Conservation (phyloP, 1,140 invertebrate species). For the Zaprionus nigranus region DNA sequence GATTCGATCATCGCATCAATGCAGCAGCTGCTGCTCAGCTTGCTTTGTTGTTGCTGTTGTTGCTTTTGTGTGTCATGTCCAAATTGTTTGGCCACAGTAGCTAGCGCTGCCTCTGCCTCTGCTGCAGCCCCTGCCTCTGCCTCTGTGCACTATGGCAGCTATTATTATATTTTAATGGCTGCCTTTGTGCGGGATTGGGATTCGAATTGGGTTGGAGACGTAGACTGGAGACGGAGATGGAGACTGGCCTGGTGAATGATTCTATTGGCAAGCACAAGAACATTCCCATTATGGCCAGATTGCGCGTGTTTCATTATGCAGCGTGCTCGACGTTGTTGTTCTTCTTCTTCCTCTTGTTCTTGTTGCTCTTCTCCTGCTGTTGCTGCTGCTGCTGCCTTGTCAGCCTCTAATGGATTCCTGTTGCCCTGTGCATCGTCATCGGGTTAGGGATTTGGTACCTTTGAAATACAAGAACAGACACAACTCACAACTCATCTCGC, state of each 20-base stretch:
- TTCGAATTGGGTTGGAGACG: slow-evolving; percentile 48
- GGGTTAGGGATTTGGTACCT: slow-evolving; percentile 25
- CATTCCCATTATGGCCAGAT: slow-evolving; percentile 68
- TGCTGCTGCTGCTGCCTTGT: slow-evolving; percentile 47
- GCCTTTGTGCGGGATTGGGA: slow-evolving; percentile 64
- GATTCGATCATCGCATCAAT: slow-evolving; percentile 70
- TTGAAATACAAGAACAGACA: slow-evolving; percentile 57
- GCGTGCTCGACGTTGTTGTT: slow-evolving; percentile 23
- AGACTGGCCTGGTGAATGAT: slow-evolving; percentile 40
- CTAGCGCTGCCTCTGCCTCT: slow-evolving; percentile 28
- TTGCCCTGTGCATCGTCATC: slow-evolving; percentile 32
- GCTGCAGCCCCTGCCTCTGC: slow-evolving; percentile 22
- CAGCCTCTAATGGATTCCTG: slow-evolving; percentile 72
- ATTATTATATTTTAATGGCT: slow-evolving; percentile 82
- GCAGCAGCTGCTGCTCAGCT: slow-evolving; percentile 14
- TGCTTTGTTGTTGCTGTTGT: slow-evolving; percentile 8
- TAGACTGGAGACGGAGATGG: background rate
- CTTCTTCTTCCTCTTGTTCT: slow-evolving; percentile 5
- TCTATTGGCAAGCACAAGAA: slow-evolving; percentile 53
- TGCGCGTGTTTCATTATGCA: slow-evolving; percentile 75
- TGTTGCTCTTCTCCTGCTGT: background rate
- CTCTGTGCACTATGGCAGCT: slow-evolving; percentile 58
- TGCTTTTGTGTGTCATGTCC: slow-evolving; percentile 62
- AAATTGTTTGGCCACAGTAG: slow-evolving; percentile 73
- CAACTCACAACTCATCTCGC: slow-evolving; percentile 23